Conservation (phyloP, 2,797 vertebrate genomes). For the Intellagama lesueurii region DNA sequence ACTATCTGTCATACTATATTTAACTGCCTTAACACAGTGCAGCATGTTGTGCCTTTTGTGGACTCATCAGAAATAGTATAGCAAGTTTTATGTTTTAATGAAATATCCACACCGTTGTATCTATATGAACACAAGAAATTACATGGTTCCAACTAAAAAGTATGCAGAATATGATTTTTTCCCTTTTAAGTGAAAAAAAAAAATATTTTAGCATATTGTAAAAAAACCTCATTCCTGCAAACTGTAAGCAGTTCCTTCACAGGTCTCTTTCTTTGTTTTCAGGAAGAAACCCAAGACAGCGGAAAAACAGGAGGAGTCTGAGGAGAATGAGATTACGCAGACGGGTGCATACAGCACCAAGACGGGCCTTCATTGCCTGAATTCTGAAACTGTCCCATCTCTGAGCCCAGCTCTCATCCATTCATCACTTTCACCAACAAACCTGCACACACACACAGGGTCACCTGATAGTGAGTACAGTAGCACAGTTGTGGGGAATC, state of each 20-base stretch:
- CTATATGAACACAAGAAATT: slow-evolving; percentile 80
- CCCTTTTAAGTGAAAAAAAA: slow-evolving; percentile 72
- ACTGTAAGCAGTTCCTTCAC: slow-evolving; percentile 83
- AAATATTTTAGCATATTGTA: slow-evolving; percentile 86
- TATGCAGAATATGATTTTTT: slow-evolving; percentile 73
- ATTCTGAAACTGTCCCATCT: slow-evolving; percentile 85
- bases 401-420: slow-evolving; percentile 80
- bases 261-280: slow-evolving; percentile 86
- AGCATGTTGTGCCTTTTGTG: slow-evolving; percentile 76
- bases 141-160: slow-evolving; percentile 81
- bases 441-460: slow-evolving; percentile 82
- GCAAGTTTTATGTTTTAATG: slow-evolving; percentile 76
- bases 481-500: slow-evolving; percentile 36
- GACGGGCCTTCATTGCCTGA: slow-evolving; percentile 86
- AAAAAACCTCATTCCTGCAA: slow-evolving; percentile 85
- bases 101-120: slow-evolving; percentile 77
- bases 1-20: slow-evolving; percentile 71
- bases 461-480: slow-evolving; percentile 87
- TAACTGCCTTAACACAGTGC: slow-evolving; percentile 75
- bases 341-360: slow-evolving; percentile 83
- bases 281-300: slow-evolving; percentile 88
- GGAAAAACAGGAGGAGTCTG: slow-evolving; percentile 88
- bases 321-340: slow-evolving; percentile 90
- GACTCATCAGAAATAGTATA: slow-evolving; percentile 78
- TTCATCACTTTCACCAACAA: slow-evolving; percentile 84